These are phyloP conservation scores for Picus viridis DNA, from an alignment of 2,797 vertebrate species.

Conservation along the genomic window DNA sequence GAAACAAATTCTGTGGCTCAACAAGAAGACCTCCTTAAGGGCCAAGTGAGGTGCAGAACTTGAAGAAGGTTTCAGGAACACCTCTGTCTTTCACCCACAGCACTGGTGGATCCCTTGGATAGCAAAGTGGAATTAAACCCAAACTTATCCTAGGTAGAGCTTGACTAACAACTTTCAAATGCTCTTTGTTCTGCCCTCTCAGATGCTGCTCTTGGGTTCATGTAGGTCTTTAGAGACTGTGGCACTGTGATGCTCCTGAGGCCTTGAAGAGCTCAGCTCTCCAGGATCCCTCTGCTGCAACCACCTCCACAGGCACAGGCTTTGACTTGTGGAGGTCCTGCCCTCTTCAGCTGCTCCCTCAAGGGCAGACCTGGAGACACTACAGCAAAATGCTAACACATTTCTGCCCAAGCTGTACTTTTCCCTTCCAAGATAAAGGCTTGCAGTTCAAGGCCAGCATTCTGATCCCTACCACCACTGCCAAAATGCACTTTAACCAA, in stretches of 20 bases:
- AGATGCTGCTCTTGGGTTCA: background rate
- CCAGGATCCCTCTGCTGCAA: background rate
- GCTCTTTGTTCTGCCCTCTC: background rate
- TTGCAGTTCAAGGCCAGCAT: background rate
- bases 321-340: background rate
- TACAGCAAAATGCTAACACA: background rate
- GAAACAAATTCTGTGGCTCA: no score
- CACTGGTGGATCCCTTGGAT: background rate
- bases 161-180: background rate
- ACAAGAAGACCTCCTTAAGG: background rate
- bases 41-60: background rate
- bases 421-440: background rate
- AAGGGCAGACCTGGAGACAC: background rate
- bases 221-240: background rate
- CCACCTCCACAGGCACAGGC: background rate
- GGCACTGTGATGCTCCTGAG: background rate
- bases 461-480: background rate
- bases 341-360: background rate
- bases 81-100: background rate
- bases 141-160: background rate
- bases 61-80: background rate
- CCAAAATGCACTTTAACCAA: slow-evolving; percentile 2
- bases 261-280: background rate
- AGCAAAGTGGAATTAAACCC: background rate
- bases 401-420: background rate